Conservation (phyloP, 2,888 invertebrate species). For the Oxyteleia sp. region DNA sequence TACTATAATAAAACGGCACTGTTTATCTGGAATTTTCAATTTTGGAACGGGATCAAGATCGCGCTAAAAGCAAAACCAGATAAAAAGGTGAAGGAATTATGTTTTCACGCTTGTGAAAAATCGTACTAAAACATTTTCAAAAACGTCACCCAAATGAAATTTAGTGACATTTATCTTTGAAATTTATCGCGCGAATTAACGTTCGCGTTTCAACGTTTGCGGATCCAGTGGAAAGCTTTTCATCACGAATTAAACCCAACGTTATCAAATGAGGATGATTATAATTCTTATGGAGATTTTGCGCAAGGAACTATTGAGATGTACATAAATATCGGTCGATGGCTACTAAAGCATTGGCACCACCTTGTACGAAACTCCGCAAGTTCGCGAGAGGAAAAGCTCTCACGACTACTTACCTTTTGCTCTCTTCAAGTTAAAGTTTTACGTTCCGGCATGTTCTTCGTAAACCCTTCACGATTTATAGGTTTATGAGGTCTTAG, state of each 20-base stretch:
- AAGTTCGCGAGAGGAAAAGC: conserved; percentile 57
- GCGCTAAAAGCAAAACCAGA: no score
- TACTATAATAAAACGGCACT: neutral
- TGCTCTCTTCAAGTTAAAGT: conserved; percentile 66
- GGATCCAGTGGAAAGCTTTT: neutral
- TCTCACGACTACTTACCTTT: conserved; percentile 64
- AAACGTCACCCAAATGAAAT: neutral
- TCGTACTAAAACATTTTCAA: neutral
- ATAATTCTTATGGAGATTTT: conserved; percentile 23
- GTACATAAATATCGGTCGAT: conserved; percentile 48
- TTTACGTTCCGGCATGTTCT: conserved; percentile 66
- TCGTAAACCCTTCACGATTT: conserved; percentile 62
- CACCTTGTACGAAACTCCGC: conserved; percentile 54
- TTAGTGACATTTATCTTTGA: neutral
- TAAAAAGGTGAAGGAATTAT: no score
- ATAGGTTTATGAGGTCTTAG: conserved; percentile 71
- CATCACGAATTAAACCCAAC: neutral
- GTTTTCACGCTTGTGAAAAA: neutral
- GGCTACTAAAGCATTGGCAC: conserved; percentile 40
- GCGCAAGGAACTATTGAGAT: conserved; percentile 5
- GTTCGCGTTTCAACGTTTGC: neutral
- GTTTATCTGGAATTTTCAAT: no score
- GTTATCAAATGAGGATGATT: conserved; percentile 1
- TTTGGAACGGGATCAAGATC: no score
- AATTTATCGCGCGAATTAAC: neutral